Evolutionary conservation across 2,888 invertebrate genomes (phyloP), one percentile per base, ranked within the genome.

Genomic region (Acleris literana): DNA sequence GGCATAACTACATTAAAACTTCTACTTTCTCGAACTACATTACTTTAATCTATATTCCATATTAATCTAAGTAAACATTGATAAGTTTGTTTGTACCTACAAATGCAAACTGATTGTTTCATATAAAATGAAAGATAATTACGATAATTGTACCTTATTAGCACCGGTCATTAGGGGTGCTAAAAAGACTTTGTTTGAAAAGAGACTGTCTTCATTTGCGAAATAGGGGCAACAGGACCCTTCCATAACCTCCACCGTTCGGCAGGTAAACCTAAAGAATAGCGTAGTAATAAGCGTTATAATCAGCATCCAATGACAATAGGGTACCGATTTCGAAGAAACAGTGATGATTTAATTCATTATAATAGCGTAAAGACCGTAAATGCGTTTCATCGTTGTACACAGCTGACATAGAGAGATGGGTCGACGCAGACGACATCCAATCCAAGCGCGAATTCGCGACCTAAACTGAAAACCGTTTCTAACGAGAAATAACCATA

Each of bases 321-420:
- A 79, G 72, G 63, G 72, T 70, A 68, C 61, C 74, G 76, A 80
- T 72, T 85, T 79, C 58, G 69, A 62, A 56, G 75, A 82, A 86
- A 85, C 79, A 87, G 68, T 74, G 72, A 68, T 69, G 71, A 85
- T 89, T 91, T 91, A 88, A 92, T 88, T 92, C 90, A 92, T 89
- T 90, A 90, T 76, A 83, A 82, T 68, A 64, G 72, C 69, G 79
- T 83, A 82, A 81, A 79, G 70, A 76, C 72, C 68, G 76, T 79
- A 88, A 88, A 90, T 92, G 92, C 92, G 92, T 92, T 90, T 90
- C 88, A 90, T 89, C 90, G 87, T 88, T 87, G 86, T 87, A 85
- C 90, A 91, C 92, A 92, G 90, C 90, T 92, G 92, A 92, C 92
- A 92, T 87, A 87, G 86, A 85, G 87, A 86, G 87, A 86, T 84